Evolutionary conservation across 2,797 vertebrate genomes (phyloP), one percentile per base, ranked within the genome.

Genomic region (Rousettus madagascariensis): DNA sequence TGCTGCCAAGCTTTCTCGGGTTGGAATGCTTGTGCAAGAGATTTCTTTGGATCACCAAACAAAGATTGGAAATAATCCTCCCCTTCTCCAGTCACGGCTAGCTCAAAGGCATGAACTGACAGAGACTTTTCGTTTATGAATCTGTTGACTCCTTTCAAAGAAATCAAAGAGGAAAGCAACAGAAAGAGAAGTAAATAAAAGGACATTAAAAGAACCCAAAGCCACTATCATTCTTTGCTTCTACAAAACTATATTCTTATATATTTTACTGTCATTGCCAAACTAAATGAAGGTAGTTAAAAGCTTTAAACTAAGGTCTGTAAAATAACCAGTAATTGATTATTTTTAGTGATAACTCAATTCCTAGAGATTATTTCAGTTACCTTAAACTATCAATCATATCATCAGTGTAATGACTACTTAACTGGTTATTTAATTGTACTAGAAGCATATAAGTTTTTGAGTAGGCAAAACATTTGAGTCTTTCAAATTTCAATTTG

Each of bases 311-410:
- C 59, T 59, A 79, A 78, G 59, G 19, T 49, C 91, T 93, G 41
- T 89, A 97, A 97, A 97, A 92, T n/a, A 80, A 89, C 85, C 94
- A 97, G 92, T 87, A 97, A 95, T 90, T 75, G 97, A 97, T 61
- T 96, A 97, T 95, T 97, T 80, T 97, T 95, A 87, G 85, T 92
- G 92, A 89, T 80, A 95, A 95, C 20, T 49, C 90, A 95, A 97
- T 98, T 91, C 80, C 72, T 97, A 95, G 38, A 36, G 92, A 97
- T 93, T 95, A 97, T 75, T 96, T 85, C 93, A 91, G 61, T 74
- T 97, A 96, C 97, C 16, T 3, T 95, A 96, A 79, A 3, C 33
- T 90, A 85, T 95, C 93, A 96, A 91, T 96, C 90, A 93, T 82
- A 55, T 80, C 46, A 92, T 87, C 84, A 93, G 82, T 43, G 86